Conservation (phyloP, 2,797 vertebrate species). For the Eospalax fontanierii region DNA sequence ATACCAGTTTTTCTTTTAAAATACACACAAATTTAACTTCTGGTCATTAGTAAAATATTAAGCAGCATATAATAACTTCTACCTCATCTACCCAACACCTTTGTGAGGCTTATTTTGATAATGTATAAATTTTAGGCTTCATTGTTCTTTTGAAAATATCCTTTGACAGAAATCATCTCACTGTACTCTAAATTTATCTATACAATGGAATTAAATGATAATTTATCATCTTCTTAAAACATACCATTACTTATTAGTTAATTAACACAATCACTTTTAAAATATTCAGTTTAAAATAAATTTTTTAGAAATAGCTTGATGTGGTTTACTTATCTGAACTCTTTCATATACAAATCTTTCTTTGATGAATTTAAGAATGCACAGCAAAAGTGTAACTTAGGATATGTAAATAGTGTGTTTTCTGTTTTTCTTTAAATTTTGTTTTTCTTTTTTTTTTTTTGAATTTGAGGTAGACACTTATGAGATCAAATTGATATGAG, state of each 20-base stretch:
- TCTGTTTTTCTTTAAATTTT: background rate
- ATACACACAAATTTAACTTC: background rate
- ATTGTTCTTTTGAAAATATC: conserved; percentile 13
- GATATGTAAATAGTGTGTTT: background rate
- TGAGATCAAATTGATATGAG: background rate
- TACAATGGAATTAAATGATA: background rate
- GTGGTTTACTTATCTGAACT: background rate
- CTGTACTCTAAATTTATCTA: background rate
- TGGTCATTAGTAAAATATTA: background rate
- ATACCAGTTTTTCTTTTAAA: conserved; percentile 13
- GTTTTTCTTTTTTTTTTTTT: background rate
- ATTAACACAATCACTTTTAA: background rate
- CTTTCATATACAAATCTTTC: background rate
- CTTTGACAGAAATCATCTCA: background rate
- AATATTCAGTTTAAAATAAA: background rate
- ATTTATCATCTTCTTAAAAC: background rate
- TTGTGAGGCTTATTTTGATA: conserved; percentile 29
- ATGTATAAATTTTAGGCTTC: background rate
- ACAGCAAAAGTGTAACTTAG: background rate
- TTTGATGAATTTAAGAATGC: background rate
- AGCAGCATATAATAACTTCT: background rate
- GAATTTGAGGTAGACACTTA: background rate
- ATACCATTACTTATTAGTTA: no score
- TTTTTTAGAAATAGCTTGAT: background rate
- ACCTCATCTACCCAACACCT: background rate